Conservation (phyloP, 2,888 invertebrate genomes). For the Lasioglossum leucozonium region DNA sequence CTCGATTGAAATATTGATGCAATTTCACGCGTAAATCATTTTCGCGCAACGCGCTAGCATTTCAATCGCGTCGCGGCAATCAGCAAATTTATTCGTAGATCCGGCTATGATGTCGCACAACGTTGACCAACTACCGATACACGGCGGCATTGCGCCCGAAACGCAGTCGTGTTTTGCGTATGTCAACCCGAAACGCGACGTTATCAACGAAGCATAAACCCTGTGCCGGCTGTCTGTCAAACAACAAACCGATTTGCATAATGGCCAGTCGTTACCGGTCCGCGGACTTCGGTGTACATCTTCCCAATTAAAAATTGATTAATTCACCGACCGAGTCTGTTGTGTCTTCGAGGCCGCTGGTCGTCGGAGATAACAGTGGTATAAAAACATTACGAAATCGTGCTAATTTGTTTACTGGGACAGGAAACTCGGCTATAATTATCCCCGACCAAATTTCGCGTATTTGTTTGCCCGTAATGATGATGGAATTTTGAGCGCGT, state of each 20-base stretch:
- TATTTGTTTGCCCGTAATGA: not conserved
- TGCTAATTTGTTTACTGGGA: not conserved
- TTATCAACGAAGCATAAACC: conserved; percentile 6
- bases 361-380: not conserved
- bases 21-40: not conserved
- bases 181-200: not conserved
- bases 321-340: not conserved
- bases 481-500: not conserved
- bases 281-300: not conserved
- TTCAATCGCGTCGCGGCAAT: not conserved
- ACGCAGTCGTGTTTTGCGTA: not conserved
- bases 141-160: not conserved
- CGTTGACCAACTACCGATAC: not conserved
- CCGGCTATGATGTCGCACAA: not conserved
- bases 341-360: not conserved
- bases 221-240: not conserved
- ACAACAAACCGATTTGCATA: conserved; percentile 2
- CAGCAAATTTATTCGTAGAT: conserved; percentile 1
- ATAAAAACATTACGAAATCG: not conserved
- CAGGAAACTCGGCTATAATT: not conserved
- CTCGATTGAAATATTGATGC: not conserved
- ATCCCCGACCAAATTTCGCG: not conserved
- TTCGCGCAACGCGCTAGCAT: not conserved
- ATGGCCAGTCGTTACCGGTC: not conserved
- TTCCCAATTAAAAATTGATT: not conserved